phyloP scores from a whole-genome alignment of 2,888 invertebrate genomes.

The Tridacna gigas region DNA sequence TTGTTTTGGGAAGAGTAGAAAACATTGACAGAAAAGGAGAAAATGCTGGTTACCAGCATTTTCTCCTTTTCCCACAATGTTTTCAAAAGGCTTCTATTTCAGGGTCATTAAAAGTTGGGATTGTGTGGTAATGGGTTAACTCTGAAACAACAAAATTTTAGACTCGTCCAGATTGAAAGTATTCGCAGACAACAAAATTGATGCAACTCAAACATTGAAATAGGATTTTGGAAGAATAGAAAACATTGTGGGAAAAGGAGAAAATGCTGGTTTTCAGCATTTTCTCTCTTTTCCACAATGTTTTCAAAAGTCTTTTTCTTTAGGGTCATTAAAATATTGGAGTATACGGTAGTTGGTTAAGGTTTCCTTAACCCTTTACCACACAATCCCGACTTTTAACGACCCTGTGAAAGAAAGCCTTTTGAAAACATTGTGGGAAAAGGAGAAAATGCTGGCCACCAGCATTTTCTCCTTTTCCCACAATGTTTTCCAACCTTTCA shows the following conservation, averaged over 20 bases:
- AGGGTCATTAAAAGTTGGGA: background rate
- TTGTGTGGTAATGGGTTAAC: background rate
- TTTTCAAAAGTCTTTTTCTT: background rate
- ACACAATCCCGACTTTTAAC: background rate
- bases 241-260: background rate
- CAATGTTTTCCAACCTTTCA: too few species aligned
- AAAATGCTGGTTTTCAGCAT: background rate
- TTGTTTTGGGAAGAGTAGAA: too few species aligned
- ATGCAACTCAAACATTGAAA: too few species aligned
- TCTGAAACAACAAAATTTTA: too few species aligned
- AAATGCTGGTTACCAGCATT: background rate
- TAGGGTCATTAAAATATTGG: background rate
- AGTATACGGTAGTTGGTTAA: too few species aligned
- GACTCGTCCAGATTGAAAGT: too few species aligned
- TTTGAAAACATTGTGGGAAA: background rate
- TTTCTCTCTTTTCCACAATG: background rate
- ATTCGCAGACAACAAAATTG: too few species aligned
- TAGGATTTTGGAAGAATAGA: too few species aligned
- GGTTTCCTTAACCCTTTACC: background rate
- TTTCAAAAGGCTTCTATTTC: background rate
- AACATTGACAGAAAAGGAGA: too few species aligned
- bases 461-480: background rate
- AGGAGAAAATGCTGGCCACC: background rate
- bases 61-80: background rate
- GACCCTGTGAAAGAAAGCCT: background rate